Conservation (phyloP, 2,113 vertebrate genomes). For the Capreolus pygargus region DNA sequence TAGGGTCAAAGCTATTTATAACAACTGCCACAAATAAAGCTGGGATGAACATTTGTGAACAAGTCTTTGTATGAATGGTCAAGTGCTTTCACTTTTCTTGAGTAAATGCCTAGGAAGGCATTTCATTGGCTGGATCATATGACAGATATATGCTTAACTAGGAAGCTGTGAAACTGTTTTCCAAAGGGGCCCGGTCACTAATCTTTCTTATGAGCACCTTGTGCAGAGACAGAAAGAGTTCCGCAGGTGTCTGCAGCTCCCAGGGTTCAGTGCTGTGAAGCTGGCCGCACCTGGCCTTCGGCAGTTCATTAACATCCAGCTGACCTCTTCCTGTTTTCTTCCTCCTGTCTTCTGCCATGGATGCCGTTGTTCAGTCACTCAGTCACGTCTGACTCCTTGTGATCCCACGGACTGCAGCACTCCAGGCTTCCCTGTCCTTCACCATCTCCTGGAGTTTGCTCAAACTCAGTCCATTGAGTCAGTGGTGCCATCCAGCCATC, state of each 20-base stretch:
- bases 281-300: rapidly evolving
- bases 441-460: neutral
- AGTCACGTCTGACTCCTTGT: neutral
- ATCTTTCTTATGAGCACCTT: neutral
- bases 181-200: no score
- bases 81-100: neutral
- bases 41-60: neutral
- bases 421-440: neutral
- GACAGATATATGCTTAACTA: no score
- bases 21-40: neutral
- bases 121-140: neutral
- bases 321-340: neutral
- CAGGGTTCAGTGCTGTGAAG: rapidly evolving
- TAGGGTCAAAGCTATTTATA: neutral
- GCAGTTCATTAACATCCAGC: neutral
- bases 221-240: rapidly evolving
- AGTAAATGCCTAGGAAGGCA: neutral
- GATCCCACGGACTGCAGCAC: neutral
- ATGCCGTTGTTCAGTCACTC: neutral
- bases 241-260: neutral
- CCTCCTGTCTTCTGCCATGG: rapidly evolving
- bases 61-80: neutral
- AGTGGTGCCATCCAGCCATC: neutral
- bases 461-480: neutral
- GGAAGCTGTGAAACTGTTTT: neutral